These are phyloP conservation scores for Cerastis leucographa DNA, from an alignment of 2,888 invertebrate genomes.

Conservation along the genomic window DNA sequence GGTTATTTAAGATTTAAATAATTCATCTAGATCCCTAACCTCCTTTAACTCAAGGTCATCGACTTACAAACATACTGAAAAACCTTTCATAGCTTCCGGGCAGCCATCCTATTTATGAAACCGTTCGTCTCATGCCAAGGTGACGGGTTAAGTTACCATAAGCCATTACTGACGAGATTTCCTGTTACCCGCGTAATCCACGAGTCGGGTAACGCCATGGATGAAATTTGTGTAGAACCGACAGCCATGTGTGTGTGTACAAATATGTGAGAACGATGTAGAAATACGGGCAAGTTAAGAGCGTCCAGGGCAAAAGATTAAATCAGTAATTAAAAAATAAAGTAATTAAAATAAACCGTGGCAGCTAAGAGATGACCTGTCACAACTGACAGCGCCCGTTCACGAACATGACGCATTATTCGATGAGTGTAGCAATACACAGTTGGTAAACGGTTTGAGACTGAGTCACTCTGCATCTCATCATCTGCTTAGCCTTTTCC, in stretches of 20 bases:
- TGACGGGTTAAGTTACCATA: constrained; percentile 61
- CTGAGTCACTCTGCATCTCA: neutral
- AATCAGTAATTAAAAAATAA: too few species aligned
- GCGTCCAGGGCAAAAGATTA: too few species aligned
- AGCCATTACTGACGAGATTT: constrained; percentile 66
- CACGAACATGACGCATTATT: too few species aligned
- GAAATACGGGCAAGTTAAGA: too few species aligned
- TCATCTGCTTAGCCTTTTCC: too few species aligned
- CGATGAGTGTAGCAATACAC: too few species aligned
- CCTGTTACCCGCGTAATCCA: constrained; percentile 58
- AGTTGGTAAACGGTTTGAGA: neutral
- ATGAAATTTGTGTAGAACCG: neutral
- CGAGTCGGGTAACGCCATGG: constrained; percentile 16
- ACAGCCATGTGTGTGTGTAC: neutral
- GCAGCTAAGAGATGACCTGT: too few species aligned
- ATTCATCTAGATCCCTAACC: neutral
- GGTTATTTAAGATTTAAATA: constrained; percentile 16
- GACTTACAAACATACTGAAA: constrained; percentile 4
- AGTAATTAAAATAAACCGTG: too few species aligned
- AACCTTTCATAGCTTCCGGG: constrained; percentile 3
- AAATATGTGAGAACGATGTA: too few species aligned
- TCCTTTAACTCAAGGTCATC: neutral
- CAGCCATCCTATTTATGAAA: constrained; percentile 37
- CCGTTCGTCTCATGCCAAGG: constrained; percentile 42
- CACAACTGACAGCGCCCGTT: too few species aligned